These are phyloP conservation scores for Gambusia yucatana DNA, from an alignment of 2,797 vertebrate species.

Conservation along the genomic window DNA sequence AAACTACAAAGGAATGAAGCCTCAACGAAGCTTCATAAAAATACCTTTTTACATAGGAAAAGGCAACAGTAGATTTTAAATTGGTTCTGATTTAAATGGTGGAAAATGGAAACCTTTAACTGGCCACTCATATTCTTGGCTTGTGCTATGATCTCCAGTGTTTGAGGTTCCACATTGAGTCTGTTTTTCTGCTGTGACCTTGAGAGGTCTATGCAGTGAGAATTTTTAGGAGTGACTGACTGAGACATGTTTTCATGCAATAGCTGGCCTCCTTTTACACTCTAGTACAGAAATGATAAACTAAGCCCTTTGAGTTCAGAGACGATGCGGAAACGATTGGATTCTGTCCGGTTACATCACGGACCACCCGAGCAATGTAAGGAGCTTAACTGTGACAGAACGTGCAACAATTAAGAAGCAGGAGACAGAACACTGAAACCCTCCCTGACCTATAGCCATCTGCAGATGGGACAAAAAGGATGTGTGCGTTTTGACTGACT, in stretches of 20 bases:
- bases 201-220: conserved; percentile 17
- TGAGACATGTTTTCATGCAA: conserved; percentile 12
- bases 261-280: conserved; percentile 3
- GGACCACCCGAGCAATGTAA: conserved; percentile 35
- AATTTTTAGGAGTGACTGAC: conserved; percentile 14
- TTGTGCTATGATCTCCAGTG: not conserved
- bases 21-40: not conserved
- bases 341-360: conserved; percentile 36
- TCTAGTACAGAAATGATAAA: conserved; percentile 1
- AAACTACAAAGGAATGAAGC: not conserved
- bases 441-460: conserved; percentile 28
- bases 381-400: conserved; percentile 57
- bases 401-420: conserved; percentile 44
- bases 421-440: conserved; percentile 14
- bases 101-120: conserved; percentile 6
- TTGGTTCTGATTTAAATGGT: not conserved
- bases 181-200: conserved; percentile 28
- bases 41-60: not conserved
- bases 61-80: not conserved
- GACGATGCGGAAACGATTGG: conserved; percentile 17
- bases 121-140: conserved; percentile 13
- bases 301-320: conserved; percentile 42
- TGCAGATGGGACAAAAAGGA: conserved; percentile 3
- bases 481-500: conserved; percentile 5
- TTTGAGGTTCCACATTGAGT: conserved; percentile 6